Conservation (phyloP, 2,888 invertebrate genomes). For the Adineta ricciae region DNA sequence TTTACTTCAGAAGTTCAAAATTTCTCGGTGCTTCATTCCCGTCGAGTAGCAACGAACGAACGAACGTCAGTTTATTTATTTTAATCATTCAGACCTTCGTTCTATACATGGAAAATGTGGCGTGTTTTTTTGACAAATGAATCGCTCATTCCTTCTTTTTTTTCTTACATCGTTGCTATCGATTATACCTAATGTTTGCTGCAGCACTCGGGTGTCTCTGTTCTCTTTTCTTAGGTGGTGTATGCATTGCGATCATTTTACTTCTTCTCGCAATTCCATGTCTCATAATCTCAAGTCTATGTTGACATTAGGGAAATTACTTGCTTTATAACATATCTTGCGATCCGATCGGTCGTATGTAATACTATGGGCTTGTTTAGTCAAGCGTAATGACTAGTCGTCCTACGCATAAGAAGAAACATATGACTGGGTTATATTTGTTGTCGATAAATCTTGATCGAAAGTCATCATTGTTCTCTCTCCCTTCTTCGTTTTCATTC, state of each 20-base stretch:
- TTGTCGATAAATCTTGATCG: not conserved
- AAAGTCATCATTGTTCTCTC: not conserved
- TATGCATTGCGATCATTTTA: not conserved
- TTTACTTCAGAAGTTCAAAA: not conserved
- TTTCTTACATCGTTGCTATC: not conserved
- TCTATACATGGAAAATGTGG: not conserved
- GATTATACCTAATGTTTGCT: not conserved
- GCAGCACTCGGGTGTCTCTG: not conserved
- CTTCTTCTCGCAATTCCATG: not conserved
- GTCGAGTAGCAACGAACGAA: not conserved
- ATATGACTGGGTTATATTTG: not conserved
- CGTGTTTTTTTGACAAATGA: not conserved
- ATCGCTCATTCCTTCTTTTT: not conserved
- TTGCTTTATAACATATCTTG: not conserved
- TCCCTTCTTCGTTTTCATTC: not conserved
- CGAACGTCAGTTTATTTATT: not conserved
- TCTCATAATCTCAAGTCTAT: not conserved
- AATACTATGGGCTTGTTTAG: not conserved
- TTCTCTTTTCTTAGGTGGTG: not conserved
- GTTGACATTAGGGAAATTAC: not conserved
- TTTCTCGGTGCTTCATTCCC: not conserved
- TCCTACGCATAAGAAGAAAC: not conserved
- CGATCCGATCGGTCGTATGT: not conserved
- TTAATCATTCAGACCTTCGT: constrained; percentile 5
- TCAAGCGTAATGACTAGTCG: not conserved